phyloP scores from a whole-genome alignment of 2,113 vertebrate species.

The Axis porcinus region DNA sequence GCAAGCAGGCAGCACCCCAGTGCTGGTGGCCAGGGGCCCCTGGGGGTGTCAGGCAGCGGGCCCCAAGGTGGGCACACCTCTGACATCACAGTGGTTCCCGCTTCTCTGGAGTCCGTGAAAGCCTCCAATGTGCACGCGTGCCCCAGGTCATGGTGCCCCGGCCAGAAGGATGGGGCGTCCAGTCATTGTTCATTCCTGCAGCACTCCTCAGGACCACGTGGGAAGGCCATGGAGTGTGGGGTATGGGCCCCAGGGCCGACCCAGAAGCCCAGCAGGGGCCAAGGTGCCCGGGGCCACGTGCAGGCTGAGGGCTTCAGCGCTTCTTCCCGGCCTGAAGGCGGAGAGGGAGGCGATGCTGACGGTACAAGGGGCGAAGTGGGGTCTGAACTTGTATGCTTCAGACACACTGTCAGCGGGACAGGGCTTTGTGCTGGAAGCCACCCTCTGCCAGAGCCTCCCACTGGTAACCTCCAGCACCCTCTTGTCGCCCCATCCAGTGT shows the following conservation, averaged over 20 bases:
- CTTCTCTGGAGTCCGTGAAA: background rate
- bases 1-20: background rate
- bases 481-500: accelerated
- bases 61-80: background rate
- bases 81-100: background rate
- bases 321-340: accelerated
- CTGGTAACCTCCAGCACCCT: background rate
- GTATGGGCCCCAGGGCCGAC: background rate
- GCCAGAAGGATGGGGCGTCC: background rate
- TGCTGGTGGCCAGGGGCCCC: accelerated
- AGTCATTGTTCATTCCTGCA: accelerated
- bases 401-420: no score
- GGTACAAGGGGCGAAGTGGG: accelerated
- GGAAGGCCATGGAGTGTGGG: background rate
- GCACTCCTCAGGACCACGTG: background rate
- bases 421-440: accelerated
- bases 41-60: no score
- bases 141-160: accelerated
- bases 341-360: accelerated
- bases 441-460: background rate
- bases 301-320: accelerated
- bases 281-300: accelerated
- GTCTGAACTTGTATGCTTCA: accelerated
- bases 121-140: accelerated
- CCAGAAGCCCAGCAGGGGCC: background rate